These are phyloP conservation scores for Octopus sinensis DNA, from an alignment of 1,140 invertebrate species.

Conservation along the genomic window DNA sequence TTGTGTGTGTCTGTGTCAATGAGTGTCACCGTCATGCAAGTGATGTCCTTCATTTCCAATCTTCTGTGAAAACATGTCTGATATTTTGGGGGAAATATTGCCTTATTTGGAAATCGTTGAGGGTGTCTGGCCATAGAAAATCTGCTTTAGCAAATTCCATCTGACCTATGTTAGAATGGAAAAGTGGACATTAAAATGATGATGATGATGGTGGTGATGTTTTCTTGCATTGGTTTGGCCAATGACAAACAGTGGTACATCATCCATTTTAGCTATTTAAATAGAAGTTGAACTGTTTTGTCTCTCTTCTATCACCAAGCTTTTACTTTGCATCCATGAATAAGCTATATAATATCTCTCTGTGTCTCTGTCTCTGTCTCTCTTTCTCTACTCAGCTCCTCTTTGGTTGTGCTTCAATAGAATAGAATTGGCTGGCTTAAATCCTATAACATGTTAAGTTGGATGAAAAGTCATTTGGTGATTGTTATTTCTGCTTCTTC, in stretches of 20 bases:
- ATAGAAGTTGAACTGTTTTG: background rate
- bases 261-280: background rate
- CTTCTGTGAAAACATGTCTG: background rate
- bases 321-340: constrained; percentile 10
- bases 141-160: too few relatives aligned
- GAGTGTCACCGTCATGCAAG: background rate
- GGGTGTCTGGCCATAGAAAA: too few relatives aligned
- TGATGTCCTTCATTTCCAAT: background rate
- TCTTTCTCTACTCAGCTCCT: constrained; percentile 11
- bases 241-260: background rate
- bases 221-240: background rate
- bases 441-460: too few relatives aligned
- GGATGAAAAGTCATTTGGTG: background rate
- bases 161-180: too few relatives aligned
- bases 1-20: background rate
- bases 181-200: too few relatives aligned
- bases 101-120: too few relatives aligned
- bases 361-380: background rate
- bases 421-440: too few relatives aligned
- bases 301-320: background rate
- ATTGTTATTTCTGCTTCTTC: background rate
- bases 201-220: background rate
- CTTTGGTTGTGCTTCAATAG: constrained; percentile 17
- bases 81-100: background rate
- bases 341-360: background rate